These are phyloP conservation scores for Chirona hameri DNA, from an alignment of 2,888 invertebrate species.

Conservation along the genomic window DNA sequence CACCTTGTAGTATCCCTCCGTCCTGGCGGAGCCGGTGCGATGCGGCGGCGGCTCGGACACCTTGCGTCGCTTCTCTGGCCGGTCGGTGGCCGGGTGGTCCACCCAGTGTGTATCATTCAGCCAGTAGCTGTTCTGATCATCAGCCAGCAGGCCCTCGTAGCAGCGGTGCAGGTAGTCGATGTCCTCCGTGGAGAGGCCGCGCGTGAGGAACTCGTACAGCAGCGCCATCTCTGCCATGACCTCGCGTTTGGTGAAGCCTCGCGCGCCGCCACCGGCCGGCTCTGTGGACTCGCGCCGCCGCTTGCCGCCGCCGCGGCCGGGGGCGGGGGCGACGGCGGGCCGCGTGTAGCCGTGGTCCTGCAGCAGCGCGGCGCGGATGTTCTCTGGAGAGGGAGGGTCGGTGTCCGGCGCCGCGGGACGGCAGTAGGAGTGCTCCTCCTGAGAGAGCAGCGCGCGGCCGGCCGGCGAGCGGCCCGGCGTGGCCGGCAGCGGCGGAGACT, in stretches of 20 bases:
- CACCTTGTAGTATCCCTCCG: conserved; percentile 88
- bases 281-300: background rate
- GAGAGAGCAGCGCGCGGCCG: background rate
- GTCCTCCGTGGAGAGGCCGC: conserved; percentile 85
- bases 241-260: conserved; percentile 42
- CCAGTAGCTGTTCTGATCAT: conserved; percentile 72
- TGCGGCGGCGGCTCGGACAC: conserved; percentile 70
- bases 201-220: conserved; percentile 83
- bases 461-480: conserved; percentile 5
- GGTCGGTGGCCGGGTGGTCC: conserved; percentile 64
- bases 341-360: conserved; percentile 34
- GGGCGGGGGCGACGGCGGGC: background rate
- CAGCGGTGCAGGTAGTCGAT: conserved; percentile 72
- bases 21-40: conserved; percentile 80
- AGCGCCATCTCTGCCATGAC: conserved; percentile 69
- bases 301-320: background rate
- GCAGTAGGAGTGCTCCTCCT: conserved; percentile 27
- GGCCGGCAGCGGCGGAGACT: conserved; percentile 5
- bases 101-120: conserved; percentile 97
- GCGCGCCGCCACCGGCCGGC: conserved; percentile 42
- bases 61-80: conserved; percentile 65
- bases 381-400: background rate
- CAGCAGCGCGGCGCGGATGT: conserved; percentile 24
- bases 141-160: conserved; percentile 76
- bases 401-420: background rate